Conservation (phyloP, 2,797 vertebrate species). For the Gallinago solitaria region DNA sequence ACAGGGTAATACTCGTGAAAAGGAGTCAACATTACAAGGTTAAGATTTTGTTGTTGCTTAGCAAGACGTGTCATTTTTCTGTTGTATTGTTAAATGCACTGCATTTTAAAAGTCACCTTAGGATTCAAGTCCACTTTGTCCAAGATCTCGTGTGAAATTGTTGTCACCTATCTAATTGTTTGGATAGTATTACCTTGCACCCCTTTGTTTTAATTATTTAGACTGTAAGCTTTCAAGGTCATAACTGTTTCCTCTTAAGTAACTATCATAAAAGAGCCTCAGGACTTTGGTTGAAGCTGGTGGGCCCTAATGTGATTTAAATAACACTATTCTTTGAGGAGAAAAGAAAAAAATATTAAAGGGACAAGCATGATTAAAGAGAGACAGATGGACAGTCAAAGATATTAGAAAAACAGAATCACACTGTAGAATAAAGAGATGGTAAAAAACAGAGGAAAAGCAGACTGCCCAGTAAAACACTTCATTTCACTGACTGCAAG, state of each 20-base stretch:
- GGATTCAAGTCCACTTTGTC: neutral
- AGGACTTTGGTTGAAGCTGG: neutral
- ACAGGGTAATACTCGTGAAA: neutral
- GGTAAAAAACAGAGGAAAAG: neutral
- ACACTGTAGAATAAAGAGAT: neutral
- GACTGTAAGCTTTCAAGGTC: neutral
- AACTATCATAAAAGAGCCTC: neutral
- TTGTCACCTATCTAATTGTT: neutral
- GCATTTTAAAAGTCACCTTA: neutral
- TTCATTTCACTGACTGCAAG: neutral
- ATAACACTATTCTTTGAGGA: neutral
- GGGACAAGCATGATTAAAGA: neutral
- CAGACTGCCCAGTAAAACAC: neutral
- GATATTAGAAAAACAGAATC: neutral
- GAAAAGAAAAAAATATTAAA: neutral
- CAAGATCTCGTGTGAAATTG: neutral
- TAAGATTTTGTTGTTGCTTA: neutral
- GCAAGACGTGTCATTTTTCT: neutral
- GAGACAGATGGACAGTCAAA: neutral
- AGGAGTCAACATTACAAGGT: neutral
- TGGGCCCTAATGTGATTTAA: neutral
- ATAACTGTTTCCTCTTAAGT: neutral
- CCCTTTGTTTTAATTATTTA: neutral
- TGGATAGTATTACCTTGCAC: neutral
- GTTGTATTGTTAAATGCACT: neutral